These are phyloP conservation scores for Drosophila arawakana DNA, from an alignment of 1,140 invertebrate genomes.

Conservation along the genomic window DNA sequence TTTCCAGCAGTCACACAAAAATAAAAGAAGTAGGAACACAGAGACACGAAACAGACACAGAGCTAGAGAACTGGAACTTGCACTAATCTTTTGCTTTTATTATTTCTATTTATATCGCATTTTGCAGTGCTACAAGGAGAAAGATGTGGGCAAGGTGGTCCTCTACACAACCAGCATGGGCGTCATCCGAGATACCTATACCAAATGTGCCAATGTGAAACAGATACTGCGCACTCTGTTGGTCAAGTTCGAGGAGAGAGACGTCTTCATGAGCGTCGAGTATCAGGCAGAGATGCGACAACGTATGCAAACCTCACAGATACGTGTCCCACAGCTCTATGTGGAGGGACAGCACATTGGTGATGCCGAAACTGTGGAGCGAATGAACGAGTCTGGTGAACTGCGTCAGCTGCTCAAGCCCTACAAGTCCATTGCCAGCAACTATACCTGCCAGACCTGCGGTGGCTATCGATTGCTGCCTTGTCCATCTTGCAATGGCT, in stretches of 20 bases:
- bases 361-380: conserved; percentile 94
- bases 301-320: conserved; percentile 89
- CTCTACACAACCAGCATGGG: conserved; percentile 97
- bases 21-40: neutral
- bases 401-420: conserved; percentile 94
- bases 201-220: conserved; percentile 94
- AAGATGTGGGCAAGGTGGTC: conserved; percentile 96
- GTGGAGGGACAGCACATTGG: conserved; percentile 96
- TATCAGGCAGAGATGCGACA: conserved; percentile 95
- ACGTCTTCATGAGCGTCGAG: conserved; percentile 96
- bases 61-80: conserved; percentile 45
- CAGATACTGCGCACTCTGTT: conserved; percentile 96
- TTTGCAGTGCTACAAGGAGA: conserved; percentile 93
- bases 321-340: conserved; percentile 95
- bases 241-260: conserved; percentile 96
- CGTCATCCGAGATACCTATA: conserved; percentile 94
- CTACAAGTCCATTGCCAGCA: conserved; percentile 93
- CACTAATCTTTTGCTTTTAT: conserved; percentile 46
- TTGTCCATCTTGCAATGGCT: conserved; percentile 96
- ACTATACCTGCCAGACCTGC: conserved; percentile 93
- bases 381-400: conserved; percentile 96
- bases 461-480: conserved; percentile 96
- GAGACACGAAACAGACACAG: conserved; percentile 3
- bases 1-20: conserved; percentile 25
- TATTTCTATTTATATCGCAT: conserved; percentile 3